Base-by-base conservation (phyloP, 2,888 invertebrate genomes). In the Harpagoxenus sublaevis region DNA sequence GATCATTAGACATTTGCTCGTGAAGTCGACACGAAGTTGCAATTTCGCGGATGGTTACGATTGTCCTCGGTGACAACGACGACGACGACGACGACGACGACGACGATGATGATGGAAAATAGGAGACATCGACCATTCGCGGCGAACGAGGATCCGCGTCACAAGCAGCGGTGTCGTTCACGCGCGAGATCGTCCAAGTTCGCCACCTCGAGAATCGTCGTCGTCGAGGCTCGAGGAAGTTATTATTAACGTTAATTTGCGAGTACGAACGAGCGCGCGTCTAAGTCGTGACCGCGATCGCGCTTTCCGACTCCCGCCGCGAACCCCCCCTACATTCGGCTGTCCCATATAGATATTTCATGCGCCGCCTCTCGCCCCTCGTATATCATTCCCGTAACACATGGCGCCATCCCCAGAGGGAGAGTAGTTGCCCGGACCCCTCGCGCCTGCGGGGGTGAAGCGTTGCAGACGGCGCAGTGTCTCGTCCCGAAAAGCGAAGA, bases 361-460 rank as follows among this genome's bases (percentile, higher is more conserved):
- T 85, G 89, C 77, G 78, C 77, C 62, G 60, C 86, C 85, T 73
- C 74, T 68, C 78, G 88, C 89, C 89, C 86, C 84, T 90, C 92
- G 91, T 94, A 93, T 88, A 94, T 94, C 94, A 94, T 93, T 89
- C 91, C 68, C 78, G 92, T 89, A 93, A 92, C 94, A 93, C 92
- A 92, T 93, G 94, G 93, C 91, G 89, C 90, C 89, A 88, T 91
- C 89, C 90, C 85, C 84, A 88, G 85, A 70, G 81, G 86, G 87
- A 83, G 79, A 42, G 60, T 60, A 86, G 87, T 78, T 75, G 86
- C 84, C 65, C 45, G 83, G 79, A 35, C 57, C 53, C 48, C 60
- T 45, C 53, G 51, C 84, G 82, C 65, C 62, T 9, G 88, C 63
- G 83, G 82, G 68, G 87, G 79, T 75, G 87, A 87, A 84, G 88